These are phyloP conservation scores for Steromphala cineraria DNA, from an alignment of 2,888 invertebrate species.

Conservation along the genomic window DNA sequence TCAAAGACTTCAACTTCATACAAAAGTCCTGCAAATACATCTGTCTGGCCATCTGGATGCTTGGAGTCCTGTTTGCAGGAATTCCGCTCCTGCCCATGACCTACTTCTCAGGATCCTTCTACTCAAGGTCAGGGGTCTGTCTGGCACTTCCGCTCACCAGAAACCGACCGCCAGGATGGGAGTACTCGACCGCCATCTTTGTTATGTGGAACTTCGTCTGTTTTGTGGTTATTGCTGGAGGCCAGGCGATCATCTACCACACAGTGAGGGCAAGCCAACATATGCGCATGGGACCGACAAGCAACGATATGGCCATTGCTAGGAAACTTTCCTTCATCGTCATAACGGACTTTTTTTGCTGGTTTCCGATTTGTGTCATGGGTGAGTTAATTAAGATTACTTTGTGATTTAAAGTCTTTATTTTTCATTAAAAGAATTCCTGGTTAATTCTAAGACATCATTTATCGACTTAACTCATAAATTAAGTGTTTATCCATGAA, in stretches of 20 bases:
- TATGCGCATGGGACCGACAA: slow-evolving; percentile 24
- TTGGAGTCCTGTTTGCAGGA: slow-evolving; percentile 56
- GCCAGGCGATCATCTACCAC: slow-evolving; percentile 69
- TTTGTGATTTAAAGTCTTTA: too few relatives aligned
- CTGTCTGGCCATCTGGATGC: slow-evolving; percentile 56
- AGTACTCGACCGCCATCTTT: slow-evolving; percentile 70
- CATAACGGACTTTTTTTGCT: slow-evolving; percentile 61
- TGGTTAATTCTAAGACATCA: too few relatives aligned
- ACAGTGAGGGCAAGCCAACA: slow-evolving; percentile 37
- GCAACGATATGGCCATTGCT: slow-evolving; percentile 54
- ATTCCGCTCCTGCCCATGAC: slow-evolving; percentile 61
- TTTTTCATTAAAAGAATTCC: too few relatives aligned
- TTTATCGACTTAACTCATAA: too few relatives aligned
- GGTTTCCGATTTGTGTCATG: slow-evolving; percentile 54
- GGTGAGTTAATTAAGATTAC: not conserved
- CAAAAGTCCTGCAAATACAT: slow-evolving; percentile 47
- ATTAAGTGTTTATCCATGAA: too few relatives aligned
- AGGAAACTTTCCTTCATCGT: slow-evolving; percentile 66
- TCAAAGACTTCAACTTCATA: slow-evolving; percentile 68
- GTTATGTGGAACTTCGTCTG: slow-evolving; percentile 66
- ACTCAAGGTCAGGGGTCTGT: slow-evolving; percentile 67
- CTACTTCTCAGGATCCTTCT: slow-evolving; percentile 54
- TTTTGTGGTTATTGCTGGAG: slow-evolving; percentile 66
- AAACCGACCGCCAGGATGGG: slow-evolving; percentile 69
- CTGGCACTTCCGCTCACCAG: slow-evolving; percentile 71